These are phyloP conservation scores for Neria commutata DNA, from an alignment of 2,888 invertebrate species.

Conservation along the genomic window DNA sequence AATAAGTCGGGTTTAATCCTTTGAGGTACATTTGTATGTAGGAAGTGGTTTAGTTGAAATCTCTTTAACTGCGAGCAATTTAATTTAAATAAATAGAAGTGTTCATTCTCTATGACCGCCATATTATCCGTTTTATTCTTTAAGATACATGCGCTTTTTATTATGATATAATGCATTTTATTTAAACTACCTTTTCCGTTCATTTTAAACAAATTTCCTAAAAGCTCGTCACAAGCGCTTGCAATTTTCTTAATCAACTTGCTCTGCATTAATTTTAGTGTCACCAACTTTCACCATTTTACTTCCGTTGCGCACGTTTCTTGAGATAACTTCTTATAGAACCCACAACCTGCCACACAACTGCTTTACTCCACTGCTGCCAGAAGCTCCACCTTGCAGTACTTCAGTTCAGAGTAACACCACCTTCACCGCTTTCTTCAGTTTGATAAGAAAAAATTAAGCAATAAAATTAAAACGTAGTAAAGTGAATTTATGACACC, in stretches of 20 bases:
- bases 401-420: background rate
- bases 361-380: background rate
- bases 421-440: background rate
- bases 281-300: background rate
- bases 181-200: background rate
- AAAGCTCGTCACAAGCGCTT: too few relatives aligned
- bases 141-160: background rate
- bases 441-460: conserved; percentile 34
- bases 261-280: background rate
- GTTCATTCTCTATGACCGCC: too few relatives aligned
- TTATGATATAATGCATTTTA: background rate
- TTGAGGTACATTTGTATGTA: too few relatives aligned
- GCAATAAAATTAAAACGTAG: conserved; percentile 55
- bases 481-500: conserved; percentile 53
- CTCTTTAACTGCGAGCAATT: too few relatives aligned
- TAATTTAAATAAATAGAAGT: too few relatives aligned
- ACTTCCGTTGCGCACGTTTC: conserved; percentile 4
- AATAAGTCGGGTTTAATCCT: too few relatives aligned
- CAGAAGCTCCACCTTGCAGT: background rate
- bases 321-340: background rate
- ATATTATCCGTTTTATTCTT: too few relatives aligned
- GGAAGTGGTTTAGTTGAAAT: too few relatives aligned
- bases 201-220: background rate
- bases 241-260: conserved; percentile 6
- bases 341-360: too few relatives aligned